Evolutionary conservation across 2,113 vertebrate genomes (phyloP).

Genomic region (Gymnorhina tibicen): DNA sequence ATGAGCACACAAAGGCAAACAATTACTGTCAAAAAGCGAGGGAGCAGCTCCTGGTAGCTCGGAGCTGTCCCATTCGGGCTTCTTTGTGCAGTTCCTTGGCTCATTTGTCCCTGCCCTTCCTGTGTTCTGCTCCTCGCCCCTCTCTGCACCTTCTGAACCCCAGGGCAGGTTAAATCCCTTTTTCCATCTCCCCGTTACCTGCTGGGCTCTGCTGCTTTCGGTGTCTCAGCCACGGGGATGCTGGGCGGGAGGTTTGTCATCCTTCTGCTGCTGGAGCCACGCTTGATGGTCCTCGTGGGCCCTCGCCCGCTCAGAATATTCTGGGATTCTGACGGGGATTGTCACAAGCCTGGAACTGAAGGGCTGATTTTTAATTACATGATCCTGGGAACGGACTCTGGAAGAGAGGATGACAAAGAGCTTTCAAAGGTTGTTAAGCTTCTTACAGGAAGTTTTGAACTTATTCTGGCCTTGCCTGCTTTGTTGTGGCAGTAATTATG

Average conservation of each 20-base stretch:
- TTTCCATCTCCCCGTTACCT: neutral
- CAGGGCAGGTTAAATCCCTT: neutral
- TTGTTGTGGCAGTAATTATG: neutral
- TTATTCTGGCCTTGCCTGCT: neutral
- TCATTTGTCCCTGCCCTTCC: constrained; percentile 1
- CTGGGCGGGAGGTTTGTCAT: neutral
- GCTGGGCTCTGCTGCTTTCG: neutral
- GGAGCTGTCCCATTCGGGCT: neutral
- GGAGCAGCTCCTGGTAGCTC: neutral
- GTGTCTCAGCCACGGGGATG: neutral
- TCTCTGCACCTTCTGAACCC: neutral
- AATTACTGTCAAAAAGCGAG: constrained; percentile 13
- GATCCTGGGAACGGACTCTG: neutral
- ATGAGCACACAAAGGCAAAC: constrained; percentile 65
- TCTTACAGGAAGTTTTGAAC: neutral
- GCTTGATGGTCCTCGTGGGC: neutral
- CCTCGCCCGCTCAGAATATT: neutral
- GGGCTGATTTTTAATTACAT: neutral
- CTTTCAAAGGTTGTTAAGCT: neutral
- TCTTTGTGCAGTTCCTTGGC: neutral
- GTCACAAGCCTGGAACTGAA: neutral
- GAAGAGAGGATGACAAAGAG: neutral
- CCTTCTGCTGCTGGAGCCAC: neutral
- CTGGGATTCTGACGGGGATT: neutral
- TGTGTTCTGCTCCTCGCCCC: neutral